Conservation (phyloP, 2,888 invertebrate species). For the Megamerina dolium region DNA sequence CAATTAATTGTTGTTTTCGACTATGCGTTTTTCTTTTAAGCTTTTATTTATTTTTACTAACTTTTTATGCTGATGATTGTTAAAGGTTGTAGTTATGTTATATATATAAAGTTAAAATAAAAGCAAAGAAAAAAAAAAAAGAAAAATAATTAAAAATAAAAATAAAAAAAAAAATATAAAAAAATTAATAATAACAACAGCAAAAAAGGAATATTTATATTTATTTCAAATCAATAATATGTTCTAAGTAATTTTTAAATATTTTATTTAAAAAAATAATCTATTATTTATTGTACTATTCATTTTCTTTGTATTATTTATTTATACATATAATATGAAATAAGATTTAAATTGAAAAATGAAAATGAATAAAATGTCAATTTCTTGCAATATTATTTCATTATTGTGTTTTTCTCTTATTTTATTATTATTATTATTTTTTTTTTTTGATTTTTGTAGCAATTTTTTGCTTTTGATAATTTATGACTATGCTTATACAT, state of each 20-base stretch:
- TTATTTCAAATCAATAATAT: conserved; percentile 9
- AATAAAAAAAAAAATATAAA: conserved; percentile 1
- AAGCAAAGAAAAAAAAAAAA: not conserved
- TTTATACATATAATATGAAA: not conserved
- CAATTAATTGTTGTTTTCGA: too few species aligned
- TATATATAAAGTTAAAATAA: too few species aligned
- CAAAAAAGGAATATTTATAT: conserved; percentile 10
- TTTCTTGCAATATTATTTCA: too few species aligned
- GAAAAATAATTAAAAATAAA: conserved; percentile 3
- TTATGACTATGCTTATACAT: too few species aligned
- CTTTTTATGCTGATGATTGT: too few species aligned
- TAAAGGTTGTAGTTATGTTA: too few species aligned
- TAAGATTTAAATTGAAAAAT: not conserved
- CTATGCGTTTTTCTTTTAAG: too few species aligned
- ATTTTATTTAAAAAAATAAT: conserved; percentile 20
- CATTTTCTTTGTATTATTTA: conserved; percentile 1
- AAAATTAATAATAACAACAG: conserved; percentile 3
- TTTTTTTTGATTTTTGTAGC: conserved; percentile 36
- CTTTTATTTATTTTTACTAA: too few species aligned
- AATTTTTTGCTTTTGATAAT: conserved; percentile 37
- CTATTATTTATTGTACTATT: conserved; percentile 15
- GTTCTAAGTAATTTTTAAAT: conserved; percentile 16
- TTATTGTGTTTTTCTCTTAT: conserved; percentile 3
- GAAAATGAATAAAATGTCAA: too few species aligned
- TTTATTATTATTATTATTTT: conserved; percentile 19